These are phyloP conservation scores for Valencia hispanica DNA, from an alignment of 2,797 vertebrate genomes.

Conservation along the genomic window DNA sequence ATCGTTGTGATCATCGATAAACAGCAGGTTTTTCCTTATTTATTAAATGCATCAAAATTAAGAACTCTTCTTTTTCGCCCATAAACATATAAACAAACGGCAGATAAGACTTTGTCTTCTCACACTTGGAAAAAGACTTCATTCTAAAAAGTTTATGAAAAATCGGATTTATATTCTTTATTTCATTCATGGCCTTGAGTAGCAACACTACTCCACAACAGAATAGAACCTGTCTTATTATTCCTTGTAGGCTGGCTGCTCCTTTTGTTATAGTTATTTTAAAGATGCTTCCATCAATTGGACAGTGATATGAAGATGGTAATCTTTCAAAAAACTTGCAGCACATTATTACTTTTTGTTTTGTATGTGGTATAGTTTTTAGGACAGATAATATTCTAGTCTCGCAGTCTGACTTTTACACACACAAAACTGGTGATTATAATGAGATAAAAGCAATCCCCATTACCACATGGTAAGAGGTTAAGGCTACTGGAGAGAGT, in stretches of 20 bases:
- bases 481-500: slow-evolving; percentile 68
- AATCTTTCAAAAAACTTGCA: not conserved
- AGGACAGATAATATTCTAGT: not conserved
- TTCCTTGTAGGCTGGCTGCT: not conserved
- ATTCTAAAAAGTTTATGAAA: not conserved
- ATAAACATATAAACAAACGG: not conserved
- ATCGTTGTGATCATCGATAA: not conserved
- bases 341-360: not conserved
- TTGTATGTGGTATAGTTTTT: not conserved
- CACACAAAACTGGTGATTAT: slow-evolving; percentile 55
- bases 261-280: not conserved
- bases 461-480: slow-evolving; percentile 44
- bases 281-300: not conserved
- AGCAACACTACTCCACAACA: not conserved
- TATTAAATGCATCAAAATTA: not conserved
- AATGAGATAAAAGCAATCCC: slow-evolving; percentile 71
- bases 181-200: not conserved
- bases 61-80: not conserved
- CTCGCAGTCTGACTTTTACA: slow-evolving; percentile 8
- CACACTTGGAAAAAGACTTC: not conserved
- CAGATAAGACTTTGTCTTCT: not conserved
- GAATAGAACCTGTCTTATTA: not conserved
- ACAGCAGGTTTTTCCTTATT: not conserved
- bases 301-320: not conserved
- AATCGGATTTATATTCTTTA: not conserved